Evolutionary conservation across 2,113 vertebrate species (phyloP).

Genomic region (Tragelaphus strepsiceros): DNA sequence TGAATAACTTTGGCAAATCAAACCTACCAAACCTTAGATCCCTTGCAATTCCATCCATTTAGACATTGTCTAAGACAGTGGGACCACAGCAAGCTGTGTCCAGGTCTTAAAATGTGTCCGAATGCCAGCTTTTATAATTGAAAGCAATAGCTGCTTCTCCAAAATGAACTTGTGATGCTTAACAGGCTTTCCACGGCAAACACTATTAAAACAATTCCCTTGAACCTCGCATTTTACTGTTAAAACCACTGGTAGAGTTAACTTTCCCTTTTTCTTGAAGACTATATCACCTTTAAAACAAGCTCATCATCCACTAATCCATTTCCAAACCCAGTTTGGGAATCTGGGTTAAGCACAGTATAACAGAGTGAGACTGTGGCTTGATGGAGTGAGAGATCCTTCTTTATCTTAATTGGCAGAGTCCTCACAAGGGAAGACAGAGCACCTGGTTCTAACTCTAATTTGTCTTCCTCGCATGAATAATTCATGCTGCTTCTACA

Average conservation of each 20-base stretch:
- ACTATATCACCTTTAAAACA: slow-evolving; percentile 74
- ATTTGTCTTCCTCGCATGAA: slow-evolving; percentile 73
- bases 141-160: background rate
- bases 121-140: background rate
- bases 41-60: background rate
- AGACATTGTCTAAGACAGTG: background rate
- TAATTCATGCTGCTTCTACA: slow-evolving; percentile 59
- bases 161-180: background rate
- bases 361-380: slow-evolving; percentile 67
- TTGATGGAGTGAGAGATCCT: slow-evolving; percentile 69
- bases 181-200: slow-evolving; percentile 7
- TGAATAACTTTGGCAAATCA: background rate
- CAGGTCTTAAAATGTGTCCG: background rate
- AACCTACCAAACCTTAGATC: background rate
- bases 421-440: slow-evolving; percentile 65
- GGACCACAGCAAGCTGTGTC: background rate
- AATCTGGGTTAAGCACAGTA: slow-evolving; percentile 75
- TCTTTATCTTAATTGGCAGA: slow-evolving; percentile 66
- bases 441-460: slow-evolving; percentile 74
- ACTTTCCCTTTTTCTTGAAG: slow-evolving; percentile 59
- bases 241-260: slow-evolving; percentile 66
- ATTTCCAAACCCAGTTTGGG: slow-evolving; percentile 76
- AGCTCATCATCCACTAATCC: slow-evolving; percentile 78
- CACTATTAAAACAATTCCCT: background rate
- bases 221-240: slow-evolving; percentile 65